These are phyloP conservation scores for Cryptoprocta ferox DNA, from an alignment of 2,797 vertebrate species.

Conservation along the genomic window DNA sequence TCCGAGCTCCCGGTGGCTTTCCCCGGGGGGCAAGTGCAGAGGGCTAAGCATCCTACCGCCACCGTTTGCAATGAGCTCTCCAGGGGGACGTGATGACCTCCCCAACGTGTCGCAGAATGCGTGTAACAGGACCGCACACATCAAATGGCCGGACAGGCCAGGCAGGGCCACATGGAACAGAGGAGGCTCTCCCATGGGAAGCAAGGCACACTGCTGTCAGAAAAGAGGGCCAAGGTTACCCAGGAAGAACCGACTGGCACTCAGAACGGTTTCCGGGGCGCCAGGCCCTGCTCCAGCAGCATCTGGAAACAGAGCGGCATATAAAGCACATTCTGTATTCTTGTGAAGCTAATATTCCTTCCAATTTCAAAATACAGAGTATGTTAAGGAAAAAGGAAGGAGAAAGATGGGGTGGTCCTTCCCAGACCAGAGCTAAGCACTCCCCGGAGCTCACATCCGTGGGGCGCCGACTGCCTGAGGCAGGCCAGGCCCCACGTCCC, in stretches of 20 bases:
- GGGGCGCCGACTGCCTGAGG: too few relatives aligned
- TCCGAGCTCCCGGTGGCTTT: too few relatives aligned
- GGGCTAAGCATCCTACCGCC: not conserved
- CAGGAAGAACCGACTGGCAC: not conserved
- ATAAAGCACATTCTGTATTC: not conserved
- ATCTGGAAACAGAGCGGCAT: not conserved
- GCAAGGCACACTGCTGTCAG: not conserved
- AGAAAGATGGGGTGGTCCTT: not conserved
- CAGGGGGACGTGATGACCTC: not conserved
- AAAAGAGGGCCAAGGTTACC: not conserved
- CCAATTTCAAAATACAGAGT: not conserved
- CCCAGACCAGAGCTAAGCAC: too few relatives aligned
- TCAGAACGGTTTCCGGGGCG: not conserved
- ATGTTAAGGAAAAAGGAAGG: not conserved
- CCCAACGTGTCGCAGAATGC: not conserved
- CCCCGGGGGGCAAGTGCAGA: not conserved
- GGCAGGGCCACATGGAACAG: not conserved
- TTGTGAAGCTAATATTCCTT: not conserved
- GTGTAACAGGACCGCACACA: not conserved
- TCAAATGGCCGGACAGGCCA: too few relatives aligned
- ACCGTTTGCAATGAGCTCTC: not conserved
- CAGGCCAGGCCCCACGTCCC: not conserved
- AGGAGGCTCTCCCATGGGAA: not conserved
- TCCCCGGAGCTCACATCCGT: not conserved
- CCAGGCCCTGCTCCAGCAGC: not conserved